phyloP scores from a whole-genome alignment of 2,888 invertebrate genomes.

The Pyrochroa serraticornis region DNA sequence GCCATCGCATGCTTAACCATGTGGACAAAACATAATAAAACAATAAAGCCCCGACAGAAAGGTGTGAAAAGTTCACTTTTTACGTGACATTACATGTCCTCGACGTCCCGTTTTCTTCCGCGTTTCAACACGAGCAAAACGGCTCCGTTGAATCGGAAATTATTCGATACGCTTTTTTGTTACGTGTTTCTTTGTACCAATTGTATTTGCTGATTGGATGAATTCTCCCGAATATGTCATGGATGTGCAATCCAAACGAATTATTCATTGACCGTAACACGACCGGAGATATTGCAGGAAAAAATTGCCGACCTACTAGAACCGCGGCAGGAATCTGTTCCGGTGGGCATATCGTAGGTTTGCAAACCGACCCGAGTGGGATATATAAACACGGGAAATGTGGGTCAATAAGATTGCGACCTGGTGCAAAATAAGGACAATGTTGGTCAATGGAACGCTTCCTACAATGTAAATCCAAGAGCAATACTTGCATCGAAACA shows the following conservation, averaged over 20 bases:
- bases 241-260: constrained; percentile 6
- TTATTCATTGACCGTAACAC: background rate
- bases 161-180: constrained; percentile 34
- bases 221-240: constrained; percentile 16
- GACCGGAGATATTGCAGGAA: background rate
- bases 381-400: constrained; percentile 10
- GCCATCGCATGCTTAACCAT: no score
- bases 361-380: constrained; percentile 11
- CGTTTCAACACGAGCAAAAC: constrained; percentile 24
- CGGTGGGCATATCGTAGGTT: constrained; percentile 12
- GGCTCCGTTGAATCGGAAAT: constrained; percentile 36
- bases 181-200: constrained; percentile 27
- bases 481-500: no score
- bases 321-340: background rate
- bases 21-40: background rate
- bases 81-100: constrained; percentile 29
- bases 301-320: constrained; percentile 10
- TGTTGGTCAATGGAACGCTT: constrained; percentile 16
- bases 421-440: constrained; percentile 9
- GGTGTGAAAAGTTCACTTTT: constrained; percentile 33
- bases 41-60: constrained; percentile 20
- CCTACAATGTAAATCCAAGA: no score
- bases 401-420: constrained; percentile 22
- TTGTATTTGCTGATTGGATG: constrained; percentile 27
- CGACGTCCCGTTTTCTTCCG: constrained; percentile 33